phyloP scores from a whole-genome alignment of 1,140 invertebrate species.

The Pseudomyrmex pallidus region DNA sequence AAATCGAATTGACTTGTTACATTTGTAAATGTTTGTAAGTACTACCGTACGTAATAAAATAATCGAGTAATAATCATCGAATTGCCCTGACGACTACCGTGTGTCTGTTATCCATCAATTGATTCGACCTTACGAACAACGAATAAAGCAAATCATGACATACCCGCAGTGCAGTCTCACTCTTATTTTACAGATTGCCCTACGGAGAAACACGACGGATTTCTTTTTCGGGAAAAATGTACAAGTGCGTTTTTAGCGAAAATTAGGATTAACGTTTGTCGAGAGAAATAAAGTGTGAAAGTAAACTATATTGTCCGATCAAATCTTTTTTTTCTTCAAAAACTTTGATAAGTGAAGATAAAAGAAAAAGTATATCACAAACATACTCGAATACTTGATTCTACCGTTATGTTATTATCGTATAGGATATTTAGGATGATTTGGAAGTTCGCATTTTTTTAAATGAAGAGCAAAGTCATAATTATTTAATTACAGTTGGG shows the following conservation, averaged over 20 bases:
- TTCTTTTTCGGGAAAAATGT: background rate
- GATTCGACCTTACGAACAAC: conserved; percentile 60
- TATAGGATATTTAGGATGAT: background rate
- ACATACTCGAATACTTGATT: background rate
- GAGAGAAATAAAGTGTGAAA: too few relatives aligned
- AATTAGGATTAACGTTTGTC: background rate
- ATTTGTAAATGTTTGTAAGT: conserved; percentile 84
- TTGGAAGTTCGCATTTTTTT: too few relatives aligned
- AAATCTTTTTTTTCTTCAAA: background rate
- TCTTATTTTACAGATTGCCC: conserved; percentile 43
- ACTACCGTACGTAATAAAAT: conserved; percentile 80
- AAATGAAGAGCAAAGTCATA: background rate
- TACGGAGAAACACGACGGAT: background rate
- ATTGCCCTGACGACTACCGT: conserved; percentile 55
- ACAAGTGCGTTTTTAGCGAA: background rate
- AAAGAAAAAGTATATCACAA: background rate
- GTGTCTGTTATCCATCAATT: conserved; percentile 63
- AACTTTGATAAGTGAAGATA: too few relatives aligned
- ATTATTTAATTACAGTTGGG: background rate
- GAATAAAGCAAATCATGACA: conserved; percentile 65
- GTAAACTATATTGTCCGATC: background rate
- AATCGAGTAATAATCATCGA: conserved; percentile 79
- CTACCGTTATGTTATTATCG: background rate
- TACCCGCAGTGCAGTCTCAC: conserved; percentile 52
- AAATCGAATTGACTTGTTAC: conserved; percentile 83